Evolutionary conservation across 2,113 vertebrate species (phyloP).

Genomic region (Petroica traversi): DNA sequence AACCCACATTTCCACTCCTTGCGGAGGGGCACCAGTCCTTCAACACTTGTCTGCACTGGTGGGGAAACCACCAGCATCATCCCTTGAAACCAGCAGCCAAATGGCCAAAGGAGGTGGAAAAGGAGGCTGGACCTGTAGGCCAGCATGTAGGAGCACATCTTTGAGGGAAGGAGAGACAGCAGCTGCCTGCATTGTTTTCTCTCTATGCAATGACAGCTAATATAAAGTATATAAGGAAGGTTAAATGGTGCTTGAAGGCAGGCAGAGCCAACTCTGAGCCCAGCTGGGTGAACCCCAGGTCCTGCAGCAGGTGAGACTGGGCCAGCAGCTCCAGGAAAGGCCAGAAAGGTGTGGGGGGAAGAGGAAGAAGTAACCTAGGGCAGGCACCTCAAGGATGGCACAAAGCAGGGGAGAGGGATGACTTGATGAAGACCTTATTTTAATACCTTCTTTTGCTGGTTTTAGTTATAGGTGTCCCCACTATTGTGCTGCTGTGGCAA

Average conservation of each 20-base stretch:
- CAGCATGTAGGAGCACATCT: rapidly evolving
- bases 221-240: neutral
- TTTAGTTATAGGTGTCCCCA: neutral
- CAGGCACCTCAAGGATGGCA: rapidly evolving
- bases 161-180: neutral
- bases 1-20: neutral
- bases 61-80: neutral
- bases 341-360: neutral
- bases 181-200: neutral
- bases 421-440: neutral
- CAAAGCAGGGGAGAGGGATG: neutral
- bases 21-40: neutral
- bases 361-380: neutral
- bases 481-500: neutral
- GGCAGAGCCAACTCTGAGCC: rapidly evolving
- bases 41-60: rapidly evolving
- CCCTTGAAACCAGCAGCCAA: neutral
- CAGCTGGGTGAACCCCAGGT: rapidly evolving
- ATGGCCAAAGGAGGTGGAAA: neutral
- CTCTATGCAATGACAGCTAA: neutral
- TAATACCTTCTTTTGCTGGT: neutral
- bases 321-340: neutral
- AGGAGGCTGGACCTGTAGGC: neutral
- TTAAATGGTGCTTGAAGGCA: neutral
- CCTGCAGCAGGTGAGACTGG: rapidly evolving